These are phyloP conservation scores for Ormyrus thymus DNA, from an alignment of 2,888 invertebrate genomes.

Conservation along the genomic window DNA sequence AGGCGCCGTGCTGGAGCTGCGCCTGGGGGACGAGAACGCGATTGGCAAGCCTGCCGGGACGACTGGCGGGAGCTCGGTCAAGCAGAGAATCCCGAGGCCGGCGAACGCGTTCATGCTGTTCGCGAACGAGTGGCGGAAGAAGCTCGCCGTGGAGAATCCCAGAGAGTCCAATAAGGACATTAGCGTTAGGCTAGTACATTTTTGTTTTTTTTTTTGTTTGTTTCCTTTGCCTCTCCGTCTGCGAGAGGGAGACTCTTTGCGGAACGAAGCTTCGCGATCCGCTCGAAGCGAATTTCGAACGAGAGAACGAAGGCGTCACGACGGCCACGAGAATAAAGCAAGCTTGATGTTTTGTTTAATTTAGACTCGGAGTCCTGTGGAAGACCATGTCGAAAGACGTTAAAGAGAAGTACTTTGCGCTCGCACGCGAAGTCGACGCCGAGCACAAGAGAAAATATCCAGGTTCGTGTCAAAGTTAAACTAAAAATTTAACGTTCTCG, in stretches of 20 bases:
- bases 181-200: constrained; percentile 76
- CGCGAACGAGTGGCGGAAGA: constrained; percentile 79
- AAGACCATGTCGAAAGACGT: constrained; percentile 77
- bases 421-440: constrained; percentile 77
- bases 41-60: not conserved
- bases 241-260: too few relatives aligned
- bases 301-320: not conserved
- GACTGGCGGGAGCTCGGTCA: not conserved
- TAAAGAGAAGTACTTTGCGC: constrained; percentile 77
- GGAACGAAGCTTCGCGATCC: too few relatives aligned
- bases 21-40: constrained; percentile 24
- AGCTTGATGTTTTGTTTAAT: constrained; percentile 24
- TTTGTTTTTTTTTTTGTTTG: constrained; percentile 14
- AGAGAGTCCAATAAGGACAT: constrained; percentile 80
- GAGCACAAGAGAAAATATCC: constrained; percentile 81
- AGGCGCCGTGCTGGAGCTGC: not conserved
- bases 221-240: not conserved
- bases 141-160: constrained; percentile 77
- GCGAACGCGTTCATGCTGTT: constrained; percentile 82
- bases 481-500: constrained; percentile 7
- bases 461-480: constrained; percentile 70
- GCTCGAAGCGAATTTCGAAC: too few relatives aligned
- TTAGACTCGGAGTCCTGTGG: constrained; percentile 78
- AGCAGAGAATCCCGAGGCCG: constrained; percentile 78
- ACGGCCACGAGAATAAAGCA: not conserved